Percentiles rank a stretch among this genome's conserved stretches.
These are phyloP conservation scores for Villa cingulata DNA, from an alignment of 2,888 invertebrate species.

Conservation along the genomic window DNA sequence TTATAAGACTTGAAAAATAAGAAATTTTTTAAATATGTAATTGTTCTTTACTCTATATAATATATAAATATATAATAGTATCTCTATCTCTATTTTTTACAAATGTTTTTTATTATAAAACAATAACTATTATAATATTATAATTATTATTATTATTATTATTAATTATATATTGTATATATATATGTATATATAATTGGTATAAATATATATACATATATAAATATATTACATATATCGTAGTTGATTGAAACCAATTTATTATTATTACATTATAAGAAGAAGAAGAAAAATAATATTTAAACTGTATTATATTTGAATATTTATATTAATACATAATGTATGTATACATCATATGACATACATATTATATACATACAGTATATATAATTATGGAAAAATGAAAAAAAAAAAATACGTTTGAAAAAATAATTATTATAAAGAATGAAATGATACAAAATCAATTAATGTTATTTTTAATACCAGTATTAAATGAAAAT, in stretches of 20 bases:
- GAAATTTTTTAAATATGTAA: no score
- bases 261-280: conserved; percentile 3
- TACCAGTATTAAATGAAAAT: conserved; percentile 10
- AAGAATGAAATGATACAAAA: no score
- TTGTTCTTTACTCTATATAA: no score
- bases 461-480: conserved; percentile 12
- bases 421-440: no score
- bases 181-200: no score
- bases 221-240: no score
- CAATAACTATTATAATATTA: not conserved
- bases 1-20: conserved; percentile 11
- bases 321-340: conserved; percentile 9
- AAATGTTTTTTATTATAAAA: conserved; percentile 7
- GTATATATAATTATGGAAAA: no score
- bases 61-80: no score
- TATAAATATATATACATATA: no score
- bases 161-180: no score
- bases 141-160: conserved; percentile 5
- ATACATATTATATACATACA: no score
- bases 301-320: conserved; percentile 9
- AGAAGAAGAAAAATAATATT: not conserved
- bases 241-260: conserved; percentile 9
- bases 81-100: conserved; percentile 11
- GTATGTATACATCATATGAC: conserved; percentile 7
- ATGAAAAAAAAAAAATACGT: no score